These are phyloP conservation scores for Papilio glaucus DNA, from an alignment of 1,140 invertebrate species.

Conservation along the genomic window DNA sequence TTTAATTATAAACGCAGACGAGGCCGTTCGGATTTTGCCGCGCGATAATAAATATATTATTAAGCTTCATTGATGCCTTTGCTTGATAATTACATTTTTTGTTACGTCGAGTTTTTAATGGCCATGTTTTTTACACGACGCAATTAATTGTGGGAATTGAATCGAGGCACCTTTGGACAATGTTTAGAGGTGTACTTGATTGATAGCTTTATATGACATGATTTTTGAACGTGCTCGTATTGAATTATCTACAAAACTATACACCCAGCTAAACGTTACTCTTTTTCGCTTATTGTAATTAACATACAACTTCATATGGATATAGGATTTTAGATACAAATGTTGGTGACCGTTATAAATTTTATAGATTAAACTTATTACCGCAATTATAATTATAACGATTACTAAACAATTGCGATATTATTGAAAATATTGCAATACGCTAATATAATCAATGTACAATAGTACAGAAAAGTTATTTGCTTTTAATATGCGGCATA, in stretches of 20 bases:
- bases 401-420: not conserved
- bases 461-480: not conserved
- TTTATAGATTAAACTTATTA: too few species aligned
- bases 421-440: conserved; percentile 1
- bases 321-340: too few species aligned
- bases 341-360: too few species aligned
- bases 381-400: too few species aligned
- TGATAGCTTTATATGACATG: not conserved
- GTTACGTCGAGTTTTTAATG: conserved; percentile 36
- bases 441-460: not conserved
- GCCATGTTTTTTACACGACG: conserved; percentile 16
- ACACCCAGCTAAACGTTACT: not conserved
- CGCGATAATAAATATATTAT: conserved; percentile 49
- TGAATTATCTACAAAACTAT: not conserved
- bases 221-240: not conserved
- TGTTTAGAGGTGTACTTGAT: conserved; percentile 12
- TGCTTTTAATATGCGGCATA: conserved; percentile 27
- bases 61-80: conserved; percentile 39
- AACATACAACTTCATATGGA: too few species aligned
- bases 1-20: conserved; percentile 69
- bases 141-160: conserved; percentile 32
- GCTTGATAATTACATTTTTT: conserved; percentile 38
- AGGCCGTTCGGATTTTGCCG: conserved; percentile 52
- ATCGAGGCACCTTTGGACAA: conserved; percentile 28
- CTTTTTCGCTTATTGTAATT: too few species aligned